phyloP scores from a whole-genome alignment of 2,888 invertebrate genomes.

The Hyalella azteca region DNA sequence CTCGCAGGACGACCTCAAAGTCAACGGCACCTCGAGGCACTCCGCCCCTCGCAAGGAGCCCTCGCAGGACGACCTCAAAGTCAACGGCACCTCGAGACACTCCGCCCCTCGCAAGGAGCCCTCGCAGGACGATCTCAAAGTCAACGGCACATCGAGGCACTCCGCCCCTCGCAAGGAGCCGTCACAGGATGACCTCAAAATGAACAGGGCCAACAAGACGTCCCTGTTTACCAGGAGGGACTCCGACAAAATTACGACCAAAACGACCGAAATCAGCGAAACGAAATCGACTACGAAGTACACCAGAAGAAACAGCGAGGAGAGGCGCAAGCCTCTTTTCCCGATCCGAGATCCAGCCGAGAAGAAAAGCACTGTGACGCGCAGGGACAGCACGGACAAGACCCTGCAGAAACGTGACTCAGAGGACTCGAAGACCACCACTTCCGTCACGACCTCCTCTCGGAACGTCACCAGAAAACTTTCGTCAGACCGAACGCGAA shows the following conservation, averaged over 20 bases:
- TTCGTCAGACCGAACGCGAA: not conserved
- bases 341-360: not conserved
- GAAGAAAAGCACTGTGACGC: not conserved
- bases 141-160: not conserved
- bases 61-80: no score
- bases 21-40: not conserved
- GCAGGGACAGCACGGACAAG: slow-evolving; percentile 6
- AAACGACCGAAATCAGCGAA: slow-evolving; percentile 1
- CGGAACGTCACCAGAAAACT: slow-evolving; percentile 28
- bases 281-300: not conserved
- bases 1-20: no score
- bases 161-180: not conserved
- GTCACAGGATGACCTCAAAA: slow-evolving; percentile 1
- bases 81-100: not conserved
- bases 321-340: slow-evolving; percentile 13
- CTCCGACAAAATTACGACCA: slow-evolving; percentile 15
- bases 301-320: not conserved
- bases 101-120: not conserved
- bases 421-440: slow-evolving; percentile 21
- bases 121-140: no score
- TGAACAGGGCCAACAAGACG: not conserved
- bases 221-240: slow-evolving; percentile 15
- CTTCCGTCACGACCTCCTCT: not conserved
- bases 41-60: not conserved
- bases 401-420: not conserved